Percentiles rank a stretch among this genome's conserved stretches.
phyloP scores from a whole-genome alignment of 2,888 invertebrate genomes.

The Cylloceria caligata region DNA sequence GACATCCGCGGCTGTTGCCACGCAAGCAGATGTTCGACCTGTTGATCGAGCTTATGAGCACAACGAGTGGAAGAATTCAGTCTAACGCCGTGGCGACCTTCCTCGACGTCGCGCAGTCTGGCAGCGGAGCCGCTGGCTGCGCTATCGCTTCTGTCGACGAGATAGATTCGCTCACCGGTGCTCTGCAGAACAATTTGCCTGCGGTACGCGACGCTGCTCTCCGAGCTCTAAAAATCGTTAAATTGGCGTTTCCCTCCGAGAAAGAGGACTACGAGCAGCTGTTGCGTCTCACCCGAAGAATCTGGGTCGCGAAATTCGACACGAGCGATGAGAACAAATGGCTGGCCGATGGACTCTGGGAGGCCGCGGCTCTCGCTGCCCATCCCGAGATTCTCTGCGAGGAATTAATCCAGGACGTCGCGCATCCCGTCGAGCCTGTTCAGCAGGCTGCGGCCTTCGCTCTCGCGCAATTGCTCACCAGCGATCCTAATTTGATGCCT shows the following conservation, averaged over 20 bases:
- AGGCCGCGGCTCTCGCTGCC: constrained; percentile 85
- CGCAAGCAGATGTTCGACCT: constrained; percentile 92
- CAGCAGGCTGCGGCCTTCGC: constrained; percentile 94
- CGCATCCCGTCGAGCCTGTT: constrained; percentile 92
- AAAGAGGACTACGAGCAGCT: constrained; percentile 87
- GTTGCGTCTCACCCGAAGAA: constrained; percentile 88
- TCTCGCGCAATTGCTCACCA: constrained; percentile 89
- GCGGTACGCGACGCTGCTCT: constrained; percentile 93
- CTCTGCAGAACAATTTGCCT: constrained; percentile 89
- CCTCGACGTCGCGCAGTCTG: constrained; percentile 91
- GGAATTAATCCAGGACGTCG: constrained; percentile 89
- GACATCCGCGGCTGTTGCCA: constrained; percentile 92
- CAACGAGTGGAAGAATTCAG: constrained; percentile 89
- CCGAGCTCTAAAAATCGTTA: constrained; percentile 89
- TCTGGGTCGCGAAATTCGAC: constrained; percentile 95
- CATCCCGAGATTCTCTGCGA: constrained; percentile 86
- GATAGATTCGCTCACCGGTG: constrained; percentile 89
- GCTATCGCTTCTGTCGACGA: constrained; percentile 89
- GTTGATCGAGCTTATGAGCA: constrained; percentile 91
- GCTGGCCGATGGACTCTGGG: constrained; percentile 89
- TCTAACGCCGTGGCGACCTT: constrained; percentile 92
- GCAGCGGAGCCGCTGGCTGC: constrained; percentile 88
- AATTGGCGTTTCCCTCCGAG: constrained; percentile 87
- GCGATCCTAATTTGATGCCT: constrained; percentile 86
- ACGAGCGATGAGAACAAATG: constrained; percentile 90